Conservation (phyloP, 2,797 vertebrate genomes). For the Chanos chanos region DNA sequence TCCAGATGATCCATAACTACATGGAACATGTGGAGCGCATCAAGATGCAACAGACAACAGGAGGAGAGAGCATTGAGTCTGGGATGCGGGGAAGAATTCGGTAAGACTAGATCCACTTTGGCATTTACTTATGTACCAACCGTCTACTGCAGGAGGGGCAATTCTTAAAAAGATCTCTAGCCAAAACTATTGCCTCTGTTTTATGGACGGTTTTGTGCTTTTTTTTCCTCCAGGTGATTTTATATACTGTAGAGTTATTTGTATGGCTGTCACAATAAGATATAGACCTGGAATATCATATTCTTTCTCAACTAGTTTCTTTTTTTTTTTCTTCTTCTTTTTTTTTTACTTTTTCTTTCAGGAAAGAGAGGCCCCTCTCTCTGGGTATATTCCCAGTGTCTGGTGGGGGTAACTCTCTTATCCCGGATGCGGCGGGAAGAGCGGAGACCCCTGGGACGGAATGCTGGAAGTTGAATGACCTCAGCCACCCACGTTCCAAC, state of each 20-base stretch:
- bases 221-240: too few species aligned
- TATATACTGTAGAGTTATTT: too few species aligned
- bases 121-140: not conserved
- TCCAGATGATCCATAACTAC: slow-evolving; percentile 98
- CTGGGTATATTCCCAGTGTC: slow-evolving; percentile 88
- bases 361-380: slow-evolving; percentile 93
- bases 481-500: slow-evolving; percentile 83
- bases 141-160: too few species aligned
- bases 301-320: too few species aligned
- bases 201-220: not conserved
- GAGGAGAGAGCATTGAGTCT: slow-evolving; percentile 60
- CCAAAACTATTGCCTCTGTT: too few species aligned
- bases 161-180: too few species aligned
- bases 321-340: not conserved
- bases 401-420: slow-evolving; percentile 72
- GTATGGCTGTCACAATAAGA: not conserved
- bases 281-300: not conserved
- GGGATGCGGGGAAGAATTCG: slow-evolving; percentile 58
- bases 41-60: slow-evolving; percentile 82
- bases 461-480: slow-evolving; percentile 86
- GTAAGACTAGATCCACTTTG: slow-evolving; percentile 39
- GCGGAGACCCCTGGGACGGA: slow-evolving; percentile 83
- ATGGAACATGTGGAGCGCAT: slow-evolving; percentile 96
- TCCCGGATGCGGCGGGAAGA: slow-evolving; percentile 76
- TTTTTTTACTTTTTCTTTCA: slow-evolving; percentile 42